These are phyloP conservation scores for Clupea harengus DNA, from an alignment of 2,113 vertebrate genomes.

Conservation along the genomic window DNA sequence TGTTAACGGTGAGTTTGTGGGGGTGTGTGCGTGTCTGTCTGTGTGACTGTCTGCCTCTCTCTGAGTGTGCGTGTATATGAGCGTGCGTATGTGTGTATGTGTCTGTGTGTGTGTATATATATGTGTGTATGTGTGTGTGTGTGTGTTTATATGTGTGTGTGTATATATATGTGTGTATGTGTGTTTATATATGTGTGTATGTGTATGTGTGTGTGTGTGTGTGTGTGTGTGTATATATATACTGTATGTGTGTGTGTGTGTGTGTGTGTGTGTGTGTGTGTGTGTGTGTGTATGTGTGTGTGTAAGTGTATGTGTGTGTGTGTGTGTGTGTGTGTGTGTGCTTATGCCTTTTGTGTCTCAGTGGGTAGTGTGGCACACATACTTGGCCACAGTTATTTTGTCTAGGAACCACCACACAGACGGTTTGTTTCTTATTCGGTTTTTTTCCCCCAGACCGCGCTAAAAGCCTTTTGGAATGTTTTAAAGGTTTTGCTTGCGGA, in stretches of 20 bases:
- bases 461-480: slow-evolving; percentile 22
- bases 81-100: background rate
- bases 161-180: background rate
- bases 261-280: background rate
- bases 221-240: background rate
- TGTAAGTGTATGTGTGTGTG: slow-evolving; percentile 6
- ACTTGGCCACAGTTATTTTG: background rate
- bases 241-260: background rate
- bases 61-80: background rate
- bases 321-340: background rate
- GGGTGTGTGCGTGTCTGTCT: background rate
- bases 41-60: background rate
- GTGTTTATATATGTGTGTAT: no score
- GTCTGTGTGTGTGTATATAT: background rate
- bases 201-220: background rate
- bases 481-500: slow-evolving; percentile 33
- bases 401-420: background rate
- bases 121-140: background rate
- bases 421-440: background rate
- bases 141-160: no score
- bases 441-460: background rate
- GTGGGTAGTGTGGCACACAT: background rate
- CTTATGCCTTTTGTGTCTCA: background rate
- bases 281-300: background rate
- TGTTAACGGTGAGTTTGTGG: background rate